A percentile compares a stretch with the other conserved stretches of the same genome.
Evolutionary conservation across 2,888 invertebrate species (phyloP).

Genomic region (Ichneumoninae sp.): DNA sequence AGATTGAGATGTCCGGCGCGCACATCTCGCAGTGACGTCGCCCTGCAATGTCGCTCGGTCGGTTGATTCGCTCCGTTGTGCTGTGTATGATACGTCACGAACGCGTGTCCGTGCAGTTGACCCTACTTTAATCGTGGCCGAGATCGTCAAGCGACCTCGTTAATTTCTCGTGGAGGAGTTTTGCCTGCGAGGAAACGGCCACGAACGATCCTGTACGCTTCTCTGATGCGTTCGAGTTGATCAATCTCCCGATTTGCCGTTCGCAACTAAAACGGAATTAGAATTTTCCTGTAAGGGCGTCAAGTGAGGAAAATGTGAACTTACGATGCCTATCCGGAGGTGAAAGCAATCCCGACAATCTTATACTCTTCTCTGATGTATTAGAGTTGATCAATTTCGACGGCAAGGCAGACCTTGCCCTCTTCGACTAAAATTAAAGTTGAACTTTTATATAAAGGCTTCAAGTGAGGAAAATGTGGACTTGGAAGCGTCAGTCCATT

Average conservation of each 20-base stretch:
- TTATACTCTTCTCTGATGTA: too few species aligned
- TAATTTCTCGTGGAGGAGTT: slow-evolving; percentile 56
- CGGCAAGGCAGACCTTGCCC: too few species aligned
- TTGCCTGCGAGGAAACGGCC: slow-evolving; percentile 49
- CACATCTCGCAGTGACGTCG: slow-evolving; percentile 48
- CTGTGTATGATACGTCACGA: slow-evolving; percentile 35
- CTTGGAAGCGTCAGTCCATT: not conserved
- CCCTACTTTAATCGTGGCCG: slow-evolving; percentile 69
- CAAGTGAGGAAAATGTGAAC: not conserved
- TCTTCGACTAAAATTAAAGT: too few species aligned
- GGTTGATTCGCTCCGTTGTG: not conserved
- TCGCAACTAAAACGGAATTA: not conserved
- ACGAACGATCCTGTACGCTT: not conserved
- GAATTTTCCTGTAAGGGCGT: not conserved
- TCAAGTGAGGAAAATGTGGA: not conserved
- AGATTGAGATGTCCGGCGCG: slow-evolving; percentile 51
- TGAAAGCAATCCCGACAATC: too few species aligned
- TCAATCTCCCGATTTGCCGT: not conserved
- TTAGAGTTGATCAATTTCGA: too few species aligned
- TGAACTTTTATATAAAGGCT: too few species aligned
- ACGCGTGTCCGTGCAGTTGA: slow-evolving; percentile 66
- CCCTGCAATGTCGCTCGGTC: not conserved
- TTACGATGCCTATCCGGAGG: not conserved
- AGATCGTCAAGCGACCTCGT: slow-evolving; percentile 67
- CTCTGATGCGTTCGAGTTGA: not conserved